phyloP scores from a whole-genome alignment of 2,888 invertebrate species.

The Chloromyia formosa region DNA sequence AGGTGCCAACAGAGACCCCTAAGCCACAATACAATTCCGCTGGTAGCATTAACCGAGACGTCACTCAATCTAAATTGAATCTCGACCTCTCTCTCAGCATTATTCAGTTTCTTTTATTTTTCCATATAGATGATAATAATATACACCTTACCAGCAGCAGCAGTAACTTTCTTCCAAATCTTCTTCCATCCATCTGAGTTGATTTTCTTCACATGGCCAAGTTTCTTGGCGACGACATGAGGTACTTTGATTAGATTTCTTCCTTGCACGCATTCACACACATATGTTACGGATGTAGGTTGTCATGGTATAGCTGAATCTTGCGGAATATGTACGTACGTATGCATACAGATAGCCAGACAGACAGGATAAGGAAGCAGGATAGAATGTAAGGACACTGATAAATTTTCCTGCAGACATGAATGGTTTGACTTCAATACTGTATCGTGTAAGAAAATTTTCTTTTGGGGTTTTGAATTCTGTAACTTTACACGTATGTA shows the following conservation, averaged over 20 bases:
- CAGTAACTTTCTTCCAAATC: not conserved
- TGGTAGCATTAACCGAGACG: constrained; percentile 15
- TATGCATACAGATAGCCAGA: not conserved
- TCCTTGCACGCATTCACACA: constrained; percentile 33
- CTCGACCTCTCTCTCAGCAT: not conserved
- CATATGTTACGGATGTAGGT: not conserved
- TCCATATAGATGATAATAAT: too few species aligned
- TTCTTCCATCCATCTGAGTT: not conserved
- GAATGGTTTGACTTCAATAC: too few species aligned
- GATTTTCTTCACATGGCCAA: not conserved
- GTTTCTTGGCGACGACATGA: constrained; percentile 14
- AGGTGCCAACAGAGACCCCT: too few species aligned
- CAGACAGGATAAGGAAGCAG: not conserved
- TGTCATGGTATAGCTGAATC: not conserved
- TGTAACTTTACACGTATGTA: too few species aligned
- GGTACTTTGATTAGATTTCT: constrained; percentile 35
- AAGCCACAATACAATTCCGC: too few species aligned
- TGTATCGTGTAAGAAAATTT: too few species aligned
- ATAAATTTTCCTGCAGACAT: not conserved
- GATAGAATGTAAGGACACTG: constrained; percentile 7
- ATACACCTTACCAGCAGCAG: not conserved
- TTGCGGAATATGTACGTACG: too few species aligned
- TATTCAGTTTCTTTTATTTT: not conserved
- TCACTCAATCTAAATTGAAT: constrained; percentile 38
- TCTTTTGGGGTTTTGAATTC: too few species aligned